Conservation (phyloP, 1,140 invertebrate genomes). For the Melanaphis sacchari region DNA sequence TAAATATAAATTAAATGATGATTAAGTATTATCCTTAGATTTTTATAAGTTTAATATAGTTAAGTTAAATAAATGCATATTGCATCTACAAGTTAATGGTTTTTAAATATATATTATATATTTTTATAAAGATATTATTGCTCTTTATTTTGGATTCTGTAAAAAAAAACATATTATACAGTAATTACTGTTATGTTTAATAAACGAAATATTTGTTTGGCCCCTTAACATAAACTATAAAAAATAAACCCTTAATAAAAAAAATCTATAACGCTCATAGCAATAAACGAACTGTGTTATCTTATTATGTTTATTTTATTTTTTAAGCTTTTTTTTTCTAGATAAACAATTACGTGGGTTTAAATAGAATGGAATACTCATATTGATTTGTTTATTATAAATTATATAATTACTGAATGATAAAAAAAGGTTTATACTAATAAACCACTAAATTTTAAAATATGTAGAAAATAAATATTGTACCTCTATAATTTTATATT, state of each 20-base stretch:
- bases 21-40: not conserved
- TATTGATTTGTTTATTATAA: not conserved
- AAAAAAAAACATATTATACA: not conserved
- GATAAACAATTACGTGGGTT: not conserved
- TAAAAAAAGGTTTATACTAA: not conserved
- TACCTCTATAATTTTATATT: not conserved
- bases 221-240: not conserved
- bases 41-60: not conserved
- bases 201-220: not conserved
- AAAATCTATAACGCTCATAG: too few species aligned
- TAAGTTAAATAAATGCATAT: not conserved
- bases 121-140: not conserved
- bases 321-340: not conserved
- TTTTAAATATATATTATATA: not conserved
- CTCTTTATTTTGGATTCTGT: not conserved
- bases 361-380: not conserved
- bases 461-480: not conserved
- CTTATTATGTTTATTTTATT: slow-evolving; percentile 1
- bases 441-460: too few species aligned
- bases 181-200: not conserved
- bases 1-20: not conserved
- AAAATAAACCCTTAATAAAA: not conserved
- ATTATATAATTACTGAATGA: not conserved
- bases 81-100: not conserved
- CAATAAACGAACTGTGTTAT: not conserved